Evolutionary conservation across 2,888 invertebrate genomes (phyloP).

Genomic region (Sesia apiformis): DNA sequence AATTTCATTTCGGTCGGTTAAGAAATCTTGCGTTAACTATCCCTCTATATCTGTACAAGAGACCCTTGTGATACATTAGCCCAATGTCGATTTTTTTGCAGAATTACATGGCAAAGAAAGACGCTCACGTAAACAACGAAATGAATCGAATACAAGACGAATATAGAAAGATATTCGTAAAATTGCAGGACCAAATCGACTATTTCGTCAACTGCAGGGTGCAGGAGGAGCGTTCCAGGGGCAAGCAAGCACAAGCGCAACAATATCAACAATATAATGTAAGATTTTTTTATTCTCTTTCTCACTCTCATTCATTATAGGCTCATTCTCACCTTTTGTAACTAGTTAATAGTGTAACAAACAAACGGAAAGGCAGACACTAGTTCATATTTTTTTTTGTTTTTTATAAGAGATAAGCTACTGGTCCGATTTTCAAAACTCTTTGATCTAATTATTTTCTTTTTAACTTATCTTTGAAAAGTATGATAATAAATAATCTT

Average conservation of each 20-base stretch:
- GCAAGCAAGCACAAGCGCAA: conserved; percentile 22
- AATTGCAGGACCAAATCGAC: conserved; percentile 68
- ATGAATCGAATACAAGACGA: conserved; percentile 77
- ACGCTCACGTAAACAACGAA: conserved; percentile 76
- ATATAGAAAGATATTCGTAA: conserved; percentile 72
- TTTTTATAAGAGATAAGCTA: not conserved
- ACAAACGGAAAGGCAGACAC: too few species aligned
- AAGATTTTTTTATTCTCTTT: conserved; percentile 10
- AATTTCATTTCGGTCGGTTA: too few species aligned
- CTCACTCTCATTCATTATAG: too few species aligned
- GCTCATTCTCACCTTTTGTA: too few species aligned
- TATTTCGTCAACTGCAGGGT: conserved; percentile 52
- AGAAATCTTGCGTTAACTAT: too few species aligned
- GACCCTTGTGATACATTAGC: too few species aligned
- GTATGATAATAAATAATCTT: too few species aligned
- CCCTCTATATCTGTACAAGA: too few species aligned
- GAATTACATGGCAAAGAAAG: conserved; percentile 78
- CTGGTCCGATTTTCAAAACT: not conserved
- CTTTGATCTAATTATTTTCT: too few species aligned
- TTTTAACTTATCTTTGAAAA: too few species aligned
- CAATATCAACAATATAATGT: conserved; percentile 38
- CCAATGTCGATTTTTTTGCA: conserved; percentile 15
- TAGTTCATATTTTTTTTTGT: too few species aligned
- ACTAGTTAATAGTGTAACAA: too few species aligned
- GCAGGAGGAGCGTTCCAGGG: conserved; percentile 47